These are phyloP conservation scores for Mionectes macconnelli DNA, from an alignment of 2,113 vertebrate species.

Conservation along the genomic window DNA sequence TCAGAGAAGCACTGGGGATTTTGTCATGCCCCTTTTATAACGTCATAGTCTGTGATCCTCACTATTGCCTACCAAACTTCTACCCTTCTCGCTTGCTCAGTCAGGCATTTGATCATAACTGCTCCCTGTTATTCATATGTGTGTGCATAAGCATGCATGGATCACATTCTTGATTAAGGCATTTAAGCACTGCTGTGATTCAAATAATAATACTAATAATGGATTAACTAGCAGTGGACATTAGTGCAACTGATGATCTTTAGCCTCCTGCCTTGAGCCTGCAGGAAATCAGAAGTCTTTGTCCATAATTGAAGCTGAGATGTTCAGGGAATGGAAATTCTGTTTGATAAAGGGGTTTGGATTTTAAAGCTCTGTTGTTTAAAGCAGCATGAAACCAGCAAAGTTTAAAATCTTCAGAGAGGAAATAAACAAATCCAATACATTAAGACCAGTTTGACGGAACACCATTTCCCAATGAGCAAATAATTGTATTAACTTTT, in stretches of 20 bases:
- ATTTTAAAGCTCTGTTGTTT: background rate
- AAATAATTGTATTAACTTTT: slow-evolving; percentile 20
- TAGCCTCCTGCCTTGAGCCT: slow-evolving; percentile 41
- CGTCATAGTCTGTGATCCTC: background rate
- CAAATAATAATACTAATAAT: slow-evolving; percentile 23
- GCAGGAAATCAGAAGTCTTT: slow-evolving; percentile 14
- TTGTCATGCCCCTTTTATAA: background rate
- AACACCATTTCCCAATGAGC: background rate
- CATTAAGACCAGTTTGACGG: background rate
- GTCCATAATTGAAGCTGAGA: background rate
- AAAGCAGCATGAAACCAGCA: background rate
- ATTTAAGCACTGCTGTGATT: slow-evolving; percentile 1
- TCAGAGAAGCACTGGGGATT: background rate
- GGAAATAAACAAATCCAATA: slow-evolving; percentile 2
- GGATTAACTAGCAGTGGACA: slow-evolving; percentile 28
- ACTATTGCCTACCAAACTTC: background rate
- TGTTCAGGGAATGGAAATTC: background rate
- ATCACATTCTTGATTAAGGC: background rate
- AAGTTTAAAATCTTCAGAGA: background rate
- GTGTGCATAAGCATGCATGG: background rate
- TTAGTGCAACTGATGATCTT: slow-evolving; percentile 24
- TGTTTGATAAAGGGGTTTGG: background rate
- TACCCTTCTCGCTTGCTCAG: background rate
- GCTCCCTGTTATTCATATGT: background rate
- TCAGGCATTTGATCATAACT: background rate